Evolutionary conservation across 2,888 invertebrate genomes (phyloP).

Genomic region (Idaea biselata): DNA sequence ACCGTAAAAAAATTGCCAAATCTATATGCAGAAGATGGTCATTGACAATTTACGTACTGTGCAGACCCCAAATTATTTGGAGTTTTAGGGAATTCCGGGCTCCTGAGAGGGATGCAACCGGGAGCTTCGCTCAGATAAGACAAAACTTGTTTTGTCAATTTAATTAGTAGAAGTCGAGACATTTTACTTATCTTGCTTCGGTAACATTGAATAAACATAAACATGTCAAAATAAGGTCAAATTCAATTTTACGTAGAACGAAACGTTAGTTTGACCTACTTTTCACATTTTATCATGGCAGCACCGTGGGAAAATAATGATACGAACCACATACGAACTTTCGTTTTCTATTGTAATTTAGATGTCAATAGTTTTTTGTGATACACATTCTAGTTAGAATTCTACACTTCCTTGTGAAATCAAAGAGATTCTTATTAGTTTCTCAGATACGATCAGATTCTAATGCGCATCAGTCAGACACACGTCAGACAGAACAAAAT

Average conservation of each 20-base stretch:
- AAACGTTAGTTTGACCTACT: constrained; percentile 50
- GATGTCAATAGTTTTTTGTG: constrained; percentile 41
- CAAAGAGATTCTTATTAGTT: not conserved
- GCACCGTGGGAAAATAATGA: constrained; percentile 63
- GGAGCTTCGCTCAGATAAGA: no score
- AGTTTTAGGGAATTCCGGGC: no score
- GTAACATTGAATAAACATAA: constrained; percentile 5
- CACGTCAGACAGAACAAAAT: no score
- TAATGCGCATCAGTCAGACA: no score
- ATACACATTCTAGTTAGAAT: constrained; percentile 53
- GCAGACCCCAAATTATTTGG: no score
- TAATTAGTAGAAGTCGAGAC: not conserved
- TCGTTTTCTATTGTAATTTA: constrained; percentile 57
- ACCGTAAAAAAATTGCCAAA: no score
- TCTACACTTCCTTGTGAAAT: constrained; percentile 43
- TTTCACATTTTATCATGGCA: constrained; percentile 47
- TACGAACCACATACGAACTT: constrained; percentile 60
- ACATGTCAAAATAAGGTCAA: constrained; percentile 22
- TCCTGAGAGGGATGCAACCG: no score
- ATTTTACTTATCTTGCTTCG: not conserved
- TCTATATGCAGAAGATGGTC: no score
- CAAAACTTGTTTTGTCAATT: no score
- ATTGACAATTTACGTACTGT: no score
- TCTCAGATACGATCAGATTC: not conserved
- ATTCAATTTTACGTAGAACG: constrained; percentile 33